Conservation (phyloP, 1,140 invertebrate genomes). For the Caenorhabditis remanei region DNA sequence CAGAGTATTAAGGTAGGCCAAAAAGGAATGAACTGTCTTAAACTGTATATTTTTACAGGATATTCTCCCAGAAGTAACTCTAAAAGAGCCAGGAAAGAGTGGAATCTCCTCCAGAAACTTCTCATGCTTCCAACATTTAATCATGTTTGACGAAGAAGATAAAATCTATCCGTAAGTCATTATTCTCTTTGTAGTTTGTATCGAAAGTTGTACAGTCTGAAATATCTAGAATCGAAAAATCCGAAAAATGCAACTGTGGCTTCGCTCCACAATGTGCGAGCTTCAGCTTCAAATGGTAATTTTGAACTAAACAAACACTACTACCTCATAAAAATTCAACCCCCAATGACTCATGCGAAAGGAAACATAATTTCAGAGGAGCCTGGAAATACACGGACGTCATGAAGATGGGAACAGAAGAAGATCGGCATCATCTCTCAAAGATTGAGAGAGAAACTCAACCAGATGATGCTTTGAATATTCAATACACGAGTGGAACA, state of each 20-base stretch:
- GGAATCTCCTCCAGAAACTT: constrained; percentile 70
- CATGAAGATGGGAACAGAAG: constrained; percentile 73
- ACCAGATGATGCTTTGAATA: constrained; percentile 78
- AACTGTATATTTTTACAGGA: constrained; percentile 59
- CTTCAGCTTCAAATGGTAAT: neutral
- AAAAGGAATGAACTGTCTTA: neutral
- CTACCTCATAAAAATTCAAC: too few species aligned
- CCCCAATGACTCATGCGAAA: neutral
- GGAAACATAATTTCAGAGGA: constrained; percentile 68
- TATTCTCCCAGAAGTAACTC: constrained; percentile 73
- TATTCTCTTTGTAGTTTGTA: neutral
- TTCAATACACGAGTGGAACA: constrained; percentile 81
- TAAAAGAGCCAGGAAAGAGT: constrained; percentile 67
- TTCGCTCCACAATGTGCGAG: too few species aligned
- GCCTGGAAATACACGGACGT: constrained; percentile 76
- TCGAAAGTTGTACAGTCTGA: neutral
- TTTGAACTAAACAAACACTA: neutral
- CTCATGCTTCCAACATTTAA: constrained; percentile 74
- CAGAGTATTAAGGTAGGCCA: constrained; percentile 57
- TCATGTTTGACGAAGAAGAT: constrained; percentile 75
- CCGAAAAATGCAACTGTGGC: too few species aligned
- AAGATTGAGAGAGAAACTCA: constrained; percentile 79
- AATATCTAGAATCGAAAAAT: too few species aligned
- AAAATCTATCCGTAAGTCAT: constrained; percentile 71
- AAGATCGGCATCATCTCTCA: constrained; percentile 78